Conservation (phyloP, 2,888 invertebrate genomes). For the Drosophila seclusa region DNA sequence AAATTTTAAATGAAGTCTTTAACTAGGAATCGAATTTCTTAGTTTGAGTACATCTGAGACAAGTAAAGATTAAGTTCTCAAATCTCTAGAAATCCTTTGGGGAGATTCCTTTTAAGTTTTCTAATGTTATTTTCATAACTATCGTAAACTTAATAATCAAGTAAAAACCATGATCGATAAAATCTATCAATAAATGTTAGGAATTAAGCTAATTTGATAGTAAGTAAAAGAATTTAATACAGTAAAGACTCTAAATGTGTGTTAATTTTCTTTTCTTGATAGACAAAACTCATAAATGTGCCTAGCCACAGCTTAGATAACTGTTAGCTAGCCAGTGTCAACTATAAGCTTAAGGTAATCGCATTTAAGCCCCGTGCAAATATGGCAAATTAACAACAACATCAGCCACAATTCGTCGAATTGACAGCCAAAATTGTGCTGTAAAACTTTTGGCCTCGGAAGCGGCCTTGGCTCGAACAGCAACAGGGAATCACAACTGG, state of each 20-base stretch:
- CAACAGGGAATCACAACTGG: background rate
- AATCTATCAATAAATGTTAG: background rate
- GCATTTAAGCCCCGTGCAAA: conserved; percentile 12
- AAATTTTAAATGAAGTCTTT: background rate
- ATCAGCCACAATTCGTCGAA: conserved; percentile 29
- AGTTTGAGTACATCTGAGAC: background rate
- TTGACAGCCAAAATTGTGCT: conserved; percentile 26
- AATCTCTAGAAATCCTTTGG: background rate
- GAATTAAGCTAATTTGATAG: background rate
- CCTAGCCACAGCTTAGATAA: background rate
- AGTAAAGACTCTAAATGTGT: background rate
- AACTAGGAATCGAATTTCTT: background rate
- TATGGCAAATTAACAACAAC: conserved; percentile 35
- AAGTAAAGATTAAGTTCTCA: background rate
- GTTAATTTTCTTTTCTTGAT: background rate
- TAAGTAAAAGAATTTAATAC: background rate
- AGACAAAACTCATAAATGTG: background rate
- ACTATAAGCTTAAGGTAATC: conserved; percentile 6
- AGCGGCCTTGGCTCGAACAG: conserved; percentile 2
- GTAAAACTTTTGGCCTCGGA: conserved; percentile 20
- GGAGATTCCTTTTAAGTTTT: background rate
- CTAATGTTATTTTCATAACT: background rate
- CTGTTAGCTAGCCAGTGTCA: background rate
- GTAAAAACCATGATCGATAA: background rate
- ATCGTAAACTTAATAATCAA: background rate